Conservation (phyloP, 2,797 vertebrate species). For the Microcaecilia unicolor region DNA sequence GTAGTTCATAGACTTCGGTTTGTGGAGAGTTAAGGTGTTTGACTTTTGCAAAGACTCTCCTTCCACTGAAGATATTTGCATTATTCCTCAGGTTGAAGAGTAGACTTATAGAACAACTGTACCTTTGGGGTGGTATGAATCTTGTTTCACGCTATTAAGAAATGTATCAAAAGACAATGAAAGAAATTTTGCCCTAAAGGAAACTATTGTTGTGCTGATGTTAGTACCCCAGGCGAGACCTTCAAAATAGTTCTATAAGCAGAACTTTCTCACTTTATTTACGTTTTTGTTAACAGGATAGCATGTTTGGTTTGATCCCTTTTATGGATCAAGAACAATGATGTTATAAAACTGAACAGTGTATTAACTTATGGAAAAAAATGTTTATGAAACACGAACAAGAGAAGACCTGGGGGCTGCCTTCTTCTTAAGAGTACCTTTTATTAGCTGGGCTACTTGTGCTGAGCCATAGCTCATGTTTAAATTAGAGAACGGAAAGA, state of each 20-base stretch:
- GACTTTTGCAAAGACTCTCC: not conserved
- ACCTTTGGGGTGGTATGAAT: not conserved
- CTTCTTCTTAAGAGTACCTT: constrained; percentile 4
- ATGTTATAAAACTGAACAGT: not conserved
- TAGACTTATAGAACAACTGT: not conserved
- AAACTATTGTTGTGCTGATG: not conserved
- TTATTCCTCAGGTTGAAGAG: not conserved
- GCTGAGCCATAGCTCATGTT: constrained; percentile 7
- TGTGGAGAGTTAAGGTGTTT: no score
- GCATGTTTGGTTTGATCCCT: not conserved
- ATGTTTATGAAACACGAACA: not conserved
- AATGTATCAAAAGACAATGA: not conserved
- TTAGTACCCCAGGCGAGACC: not conserved
- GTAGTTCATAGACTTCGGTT: no score
- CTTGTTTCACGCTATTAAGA: not conserved
- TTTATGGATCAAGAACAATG: not conserved
- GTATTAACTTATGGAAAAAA: not conserved
- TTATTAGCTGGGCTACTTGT: constrained; percentile 7
- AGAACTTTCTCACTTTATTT: not conserved
- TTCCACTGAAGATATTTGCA: not conserved
- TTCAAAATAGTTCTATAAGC: not conserved
- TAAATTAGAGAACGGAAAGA: constrained; percentile 13
- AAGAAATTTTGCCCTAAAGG: not conserved
- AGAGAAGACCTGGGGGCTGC: constrained; percentile 5
- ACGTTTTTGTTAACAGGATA: not conserved